Evolutionary conservation across 92 coral and sea anemone species (phyloP).

Genomic region (Epizoanthus scotinus): DNA sequence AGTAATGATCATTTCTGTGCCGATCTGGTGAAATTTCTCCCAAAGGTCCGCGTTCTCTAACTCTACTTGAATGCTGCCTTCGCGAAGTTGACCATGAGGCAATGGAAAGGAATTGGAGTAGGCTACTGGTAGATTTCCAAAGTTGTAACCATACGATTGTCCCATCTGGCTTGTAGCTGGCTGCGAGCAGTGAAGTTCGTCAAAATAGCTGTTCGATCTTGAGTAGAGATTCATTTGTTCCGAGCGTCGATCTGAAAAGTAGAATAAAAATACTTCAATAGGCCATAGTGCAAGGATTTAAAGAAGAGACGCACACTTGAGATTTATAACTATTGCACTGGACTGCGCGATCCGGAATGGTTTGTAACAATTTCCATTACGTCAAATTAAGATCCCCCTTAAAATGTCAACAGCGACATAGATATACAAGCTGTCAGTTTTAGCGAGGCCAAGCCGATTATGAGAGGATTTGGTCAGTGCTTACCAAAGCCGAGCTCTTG

Average conservation of each 20-base stretch:
- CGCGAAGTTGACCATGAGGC: constrained; percentile 78
- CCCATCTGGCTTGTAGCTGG: constrained; percentile 58
- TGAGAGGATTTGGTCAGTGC: constrained; percentile 23
- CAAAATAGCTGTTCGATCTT: constrained; percentile 65
- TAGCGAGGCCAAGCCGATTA: constrained; percentile 6
- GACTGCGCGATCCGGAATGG: constrained; percentile 34
- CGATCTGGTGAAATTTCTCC: constrained; percentile 88
- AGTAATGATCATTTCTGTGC: constrained; percentile 91
- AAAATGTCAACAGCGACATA: constrained; percentile 29
- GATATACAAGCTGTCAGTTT: neutral
- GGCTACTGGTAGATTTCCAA: constrained; percentile 60
- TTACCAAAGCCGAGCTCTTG: constrained; percentile 41
- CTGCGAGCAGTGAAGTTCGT: constrained; percentile 69
- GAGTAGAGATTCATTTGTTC: constrained; percentile 72
- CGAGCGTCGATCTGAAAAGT: constrained; percentile 72
- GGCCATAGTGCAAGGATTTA: constrained; percentile 12
- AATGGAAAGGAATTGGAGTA: constrained; percentile 65
- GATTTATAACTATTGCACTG: constrained; percentile 6
- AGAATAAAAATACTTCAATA: constrained; percentile 23
- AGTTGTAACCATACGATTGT: constrained; percentile 69
- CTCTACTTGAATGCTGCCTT: constrained; percentile 72
- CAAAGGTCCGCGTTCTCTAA: constrained; percentile 87
- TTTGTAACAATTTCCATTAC: constrained; percentile 61
- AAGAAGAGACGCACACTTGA: neutral
- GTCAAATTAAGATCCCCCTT: constrained; percentile 43